These are phyloP conservation scores for Therioaphis trifolii DNA, from an alignment of 2,888 invertebrate genomes.

Conservation along the genomic window DNA sequence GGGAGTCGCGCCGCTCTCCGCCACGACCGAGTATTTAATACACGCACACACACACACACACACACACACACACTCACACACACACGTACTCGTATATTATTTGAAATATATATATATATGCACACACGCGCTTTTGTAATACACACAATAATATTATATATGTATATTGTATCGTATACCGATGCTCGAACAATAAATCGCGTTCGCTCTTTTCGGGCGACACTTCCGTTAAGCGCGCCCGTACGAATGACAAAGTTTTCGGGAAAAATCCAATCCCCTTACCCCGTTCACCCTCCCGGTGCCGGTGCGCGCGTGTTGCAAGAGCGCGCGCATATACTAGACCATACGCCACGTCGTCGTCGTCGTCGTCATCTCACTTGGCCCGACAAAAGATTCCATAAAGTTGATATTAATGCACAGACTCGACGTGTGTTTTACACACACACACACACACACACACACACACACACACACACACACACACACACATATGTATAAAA, in stretches of 20 bases:
- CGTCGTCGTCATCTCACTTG: not conserved
- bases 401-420: constrained; percentile 28
- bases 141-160: constrained; percentile 21
- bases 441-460: not conserved
- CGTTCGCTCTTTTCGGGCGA: constrained; percentile 42
- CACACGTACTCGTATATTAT: not conserved
- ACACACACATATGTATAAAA: too few relatives aligned
- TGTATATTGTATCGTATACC: not conserved
- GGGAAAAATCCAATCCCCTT: not conserved
- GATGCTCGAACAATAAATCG: constrained; percentile 47
- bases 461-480: too few relatives aligned
- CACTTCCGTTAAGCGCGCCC: constrained; percentile 21
- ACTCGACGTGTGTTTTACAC: constrained; percentile 11
- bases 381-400: constrained; percentile 12
- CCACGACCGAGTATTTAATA: constrained; percentile 38
- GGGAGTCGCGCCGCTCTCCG: not conserved
- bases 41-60: not conserved
- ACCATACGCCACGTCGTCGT: not conserved
- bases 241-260: constrained; percentile 30
- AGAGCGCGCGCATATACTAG: too few relatives aligned
- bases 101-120: not conserved
- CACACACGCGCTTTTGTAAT: not conserved
- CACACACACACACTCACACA: not conserved
- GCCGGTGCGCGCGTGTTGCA: too few relatives aligned
- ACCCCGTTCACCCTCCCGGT: too few relatives aligned